Base-by-base conservation (phyloP, 1,140 invertebrate species). In the Drosophila pectinifera region DNA sequence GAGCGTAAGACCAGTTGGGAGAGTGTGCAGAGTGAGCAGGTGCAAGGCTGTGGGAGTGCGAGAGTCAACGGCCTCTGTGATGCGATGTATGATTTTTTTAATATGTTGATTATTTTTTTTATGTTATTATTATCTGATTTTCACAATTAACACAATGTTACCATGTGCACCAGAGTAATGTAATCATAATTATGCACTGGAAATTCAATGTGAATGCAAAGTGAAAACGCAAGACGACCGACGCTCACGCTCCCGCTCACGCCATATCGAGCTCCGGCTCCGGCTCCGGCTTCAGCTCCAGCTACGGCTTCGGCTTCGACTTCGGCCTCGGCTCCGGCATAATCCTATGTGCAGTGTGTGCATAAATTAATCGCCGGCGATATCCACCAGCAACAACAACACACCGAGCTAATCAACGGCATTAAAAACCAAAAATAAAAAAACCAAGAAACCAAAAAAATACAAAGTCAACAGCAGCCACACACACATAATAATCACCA, bases 161-260 rank as follows among this genome's bases (percentile, higher is more conserved):
- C 51, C 55, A 26, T 49, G 20, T 48, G 46, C 58, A 43, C 43
- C 69, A 53, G 64, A 38, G 62, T 79, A 77, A 77, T 77, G 51
- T 61, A 49, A 69, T 78, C 61, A 61, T 83, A 63, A 84, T 73
- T 84, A 83, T 76, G 62, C 80, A 43, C 62, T 73, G 77, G 54
- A 58, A 85, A 84, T 84, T 80, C 76, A 73, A 70, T 85, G 81
- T 80, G 81, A 85, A 85, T 84, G 80, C 80, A 80, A 76, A 84
- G 76, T 84, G 81, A 84, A 84, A 84, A 84, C 78, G 62, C 62
- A 58, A 62, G 31, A 51, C 48, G 57, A 80, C 69, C 75, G 61
- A 39, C 56, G 41, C 51, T 18, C 24, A 57, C 48, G 42, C 51
- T 18, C 24, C 53, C 48, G 42, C 65, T 61, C 74, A 83, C 59